These are phyloP conservation scores for Scopus umbretta DNA, from an alignment of 2,113 vertebrate genomes.

Conservation along the genomic window DNA sequence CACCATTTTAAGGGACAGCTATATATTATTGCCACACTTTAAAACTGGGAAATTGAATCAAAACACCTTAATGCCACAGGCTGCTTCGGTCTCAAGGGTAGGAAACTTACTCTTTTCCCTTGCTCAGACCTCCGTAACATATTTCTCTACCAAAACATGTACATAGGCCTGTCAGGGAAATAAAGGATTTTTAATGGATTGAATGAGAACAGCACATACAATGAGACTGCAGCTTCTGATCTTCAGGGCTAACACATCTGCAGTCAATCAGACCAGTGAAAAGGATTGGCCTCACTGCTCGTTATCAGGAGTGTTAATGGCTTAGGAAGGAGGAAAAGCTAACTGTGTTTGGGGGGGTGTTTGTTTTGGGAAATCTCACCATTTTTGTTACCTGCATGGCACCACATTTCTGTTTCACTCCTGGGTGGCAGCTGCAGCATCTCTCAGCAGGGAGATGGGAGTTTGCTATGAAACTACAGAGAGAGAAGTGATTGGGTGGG, in stretches of 20 bases:
- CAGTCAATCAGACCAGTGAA: neutral
- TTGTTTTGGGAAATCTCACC: neutral
- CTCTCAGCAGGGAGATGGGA: neutral
- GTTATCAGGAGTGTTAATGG: neutral
- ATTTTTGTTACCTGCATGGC: neutral
- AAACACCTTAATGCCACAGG: neutral
- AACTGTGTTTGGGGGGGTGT: neutral
- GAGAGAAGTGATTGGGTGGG: neutral
- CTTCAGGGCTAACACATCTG: neutral
- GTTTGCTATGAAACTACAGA: neutral
- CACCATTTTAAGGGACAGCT: neutral
- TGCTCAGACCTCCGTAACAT: neutral
- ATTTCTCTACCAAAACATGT: neutral
- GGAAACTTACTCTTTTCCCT: neutral
- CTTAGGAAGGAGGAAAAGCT: neutral
- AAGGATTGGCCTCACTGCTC: neutral
- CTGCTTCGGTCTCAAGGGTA: accelerated
- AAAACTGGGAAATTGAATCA: neutral
- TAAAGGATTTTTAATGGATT: neutral
- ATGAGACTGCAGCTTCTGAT: neutral
- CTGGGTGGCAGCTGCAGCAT: neutral
- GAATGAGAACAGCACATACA: neutral
- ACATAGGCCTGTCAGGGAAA: neutral
- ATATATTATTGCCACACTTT: neutral
- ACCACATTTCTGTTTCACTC: neutral